These are phyloP conservation scores for Meandrina meandrites DNA, from an alignment of 92 coral and sea anemone genomes.

Conservation along the genomic window DNA sequence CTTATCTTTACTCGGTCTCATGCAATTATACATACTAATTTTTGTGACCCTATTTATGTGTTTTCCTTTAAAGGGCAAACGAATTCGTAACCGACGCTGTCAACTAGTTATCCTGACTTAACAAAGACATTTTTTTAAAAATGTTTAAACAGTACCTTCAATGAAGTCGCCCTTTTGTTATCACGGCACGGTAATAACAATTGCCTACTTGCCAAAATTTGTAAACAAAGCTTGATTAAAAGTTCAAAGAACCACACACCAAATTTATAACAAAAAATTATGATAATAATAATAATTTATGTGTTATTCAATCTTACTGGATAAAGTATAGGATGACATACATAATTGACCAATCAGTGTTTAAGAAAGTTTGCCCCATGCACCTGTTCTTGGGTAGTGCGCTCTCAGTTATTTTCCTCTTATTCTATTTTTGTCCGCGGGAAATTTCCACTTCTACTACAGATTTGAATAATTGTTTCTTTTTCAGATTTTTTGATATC, in stretches of 20 bases:
- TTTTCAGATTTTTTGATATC: not conserved
- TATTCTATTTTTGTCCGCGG: not conserved
- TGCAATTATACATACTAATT: no score
- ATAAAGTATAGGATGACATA: not conserved
- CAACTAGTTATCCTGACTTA: not conserved
- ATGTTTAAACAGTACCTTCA: not conserved
- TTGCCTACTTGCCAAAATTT: no score
- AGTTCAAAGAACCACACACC: not conserved
- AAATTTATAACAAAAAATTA: not conserved
- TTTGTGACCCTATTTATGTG: not conserved
- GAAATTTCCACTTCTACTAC: not conserved
- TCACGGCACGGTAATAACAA: not conserved
- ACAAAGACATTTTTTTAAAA: not conserved
- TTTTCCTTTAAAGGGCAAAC: not conserved
- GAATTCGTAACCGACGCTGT: not conserved
- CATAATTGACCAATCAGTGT: not conserved
- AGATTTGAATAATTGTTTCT: not conserved
- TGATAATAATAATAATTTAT: no score
- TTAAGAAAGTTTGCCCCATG: not conserved
- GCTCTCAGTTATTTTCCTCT: not conserved
- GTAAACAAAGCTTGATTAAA: not conserved
- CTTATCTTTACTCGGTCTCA: no score
- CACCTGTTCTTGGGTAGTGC: not conserved
- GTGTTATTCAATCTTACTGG: not conserved
- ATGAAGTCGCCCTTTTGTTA: not conserved